Evolutionary conservation across 2,797 vertebrate species (phyloP), one percentile per base, ranked within the genome.

Genomic region (Galagoides demidoff): DNA sequence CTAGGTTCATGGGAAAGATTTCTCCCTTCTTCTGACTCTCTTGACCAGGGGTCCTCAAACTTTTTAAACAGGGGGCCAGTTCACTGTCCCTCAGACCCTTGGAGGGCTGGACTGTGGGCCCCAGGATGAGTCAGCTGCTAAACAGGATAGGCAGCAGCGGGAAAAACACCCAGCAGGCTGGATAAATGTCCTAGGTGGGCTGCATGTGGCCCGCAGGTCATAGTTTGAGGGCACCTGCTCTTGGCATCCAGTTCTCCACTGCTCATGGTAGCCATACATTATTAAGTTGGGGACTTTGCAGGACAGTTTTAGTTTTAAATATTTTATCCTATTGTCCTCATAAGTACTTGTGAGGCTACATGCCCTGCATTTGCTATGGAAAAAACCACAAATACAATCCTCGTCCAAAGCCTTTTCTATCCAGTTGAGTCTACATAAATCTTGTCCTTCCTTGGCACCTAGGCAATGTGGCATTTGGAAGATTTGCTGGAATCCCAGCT

Each of bases 401-500:
- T 92, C 95, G 89, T 96, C 97, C 89, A 95, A 66, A 97, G 89
- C 66, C 95, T 79, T 96, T 96, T 74, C 74, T 94, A 57, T 94
- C 74, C 79, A 87, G 83, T 90, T 85, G 91, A 95, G 81, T 95
- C 85, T 85, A 89, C 66, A 87, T 95, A 95, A 96, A 95, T 94
- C 85, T 94, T 55, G 70, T 52, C 39, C 74, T 96, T 91, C 64
- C 55, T 71, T 90, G 79, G 94, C 39, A 95, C 39, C 86, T 89
- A 78, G 25, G 59, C 29, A 45, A 7, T 39, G 52, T 64, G 64
- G 70, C 76, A 63, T 91, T 96, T 95, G 83, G 74, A 92, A 95
- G 92, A 89, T 84, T 86, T 96, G 45, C 55, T 77, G 43, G 82
- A 96, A 86, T 82, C 59, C 8, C 37, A 92, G 68, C 83, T 87